Evolutionary conservation across 2,888 invertebrate genomes (phyloP), one percentile per base, ranked within the genome.

Genomic region (Morinoia aosen): DNA sequence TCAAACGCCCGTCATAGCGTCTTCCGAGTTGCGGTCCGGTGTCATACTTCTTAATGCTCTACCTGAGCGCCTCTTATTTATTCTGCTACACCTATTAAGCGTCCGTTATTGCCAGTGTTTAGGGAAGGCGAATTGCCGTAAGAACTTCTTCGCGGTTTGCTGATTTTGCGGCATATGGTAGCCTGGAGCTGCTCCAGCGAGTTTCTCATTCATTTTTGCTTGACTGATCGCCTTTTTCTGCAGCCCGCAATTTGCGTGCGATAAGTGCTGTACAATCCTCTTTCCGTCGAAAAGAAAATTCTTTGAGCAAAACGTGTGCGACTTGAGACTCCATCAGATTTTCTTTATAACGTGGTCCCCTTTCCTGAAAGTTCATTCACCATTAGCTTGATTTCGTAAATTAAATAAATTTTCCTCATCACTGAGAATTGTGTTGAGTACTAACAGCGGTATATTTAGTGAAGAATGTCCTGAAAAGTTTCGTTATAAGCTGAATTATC

Each of bases 91-190:
- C 93, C n/a, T 57, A 33, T 93, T n/a, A 93, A 57, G 93, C 8
- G 93, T 10, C 93, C 93, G 93, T 93, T 93, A 93, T 48, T 57
- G 33, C 57, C 56, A 48, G 57, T 57, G 93, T 93, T 93, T 93
- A 56, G 56, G 56, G 57, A 48, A 56, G 56, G 93, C 93, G 48
- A 57, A 58, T 93, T 57, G 48, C 93, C 93, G 93, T 93, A 93
- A 91, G 39, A 39, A 57, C 12, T 48, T 39, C 93, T 93, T 93
- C 93, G 39, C 93, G 93, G 48, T 93, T 93, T 93, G 93, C 93
- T 93, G 93, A 56, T 57, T 93, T 48, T 93, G n/a, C 57, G 57
- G 93, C 93, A 93, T 93, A 93, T 93, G 93, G 93, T 57, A 90
- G 40, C n/a, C 90, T 48, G 76, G 33, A 76, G 76, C 76, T 76